Base-by-base conservation (phyloP, 2,113 vertebrate species). In the Percopsis transmontana region DNA sequence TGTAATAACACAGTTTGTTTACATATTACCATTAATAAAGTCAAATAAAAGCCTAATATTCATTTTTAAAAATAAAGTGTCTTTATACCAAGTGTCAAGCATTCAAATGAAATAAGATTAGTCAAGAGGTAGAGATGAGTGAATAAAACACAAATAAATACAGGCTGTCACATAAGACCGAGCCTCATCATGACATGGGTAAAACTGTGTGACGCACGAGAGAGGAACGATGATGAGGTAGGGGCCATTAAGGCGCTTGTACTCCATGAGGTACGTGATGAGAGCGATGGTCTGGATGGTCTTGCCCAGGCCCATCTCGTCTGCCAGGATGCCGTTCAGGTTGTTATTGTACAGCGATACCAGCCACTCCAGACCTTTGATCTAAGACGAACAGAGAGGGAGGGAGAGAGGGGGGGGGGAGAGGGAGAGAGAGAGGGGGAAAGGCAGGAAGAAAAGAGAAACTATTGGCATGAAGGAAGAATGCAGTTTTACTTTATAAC, bases 221-320 rank as follows among this genome's bases (percentile, higher is more conserved):
- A 99, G 95, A 0, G 97, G 97, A 2, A 99, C 97, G 0, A 99
- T 99, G 79, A 99, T 98, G 92, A 99, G 97, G 91, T 96, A 99
- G 71, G 97, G 95, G 16, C 97, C 97, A 0, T 99, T 99, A 85
- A 99, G 96, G 1, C 96, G 92, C 51, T 99, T 99, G 84, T 94
- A 91, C 90, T 99, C 97, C 96, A 99, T 99, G 88, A 99, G 96
- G 94, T 99, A 96, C 0, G 97, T 99, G 90, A 99, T 97, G 64
- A 99, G 93, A 0, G 95, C 97, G 0, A 99, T 99, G 40, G 97
- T 99, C 91, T 99, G 97, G 86, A 99, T 98, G 79, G 97, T 99
- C 79, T 99, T 98, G 1, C 97, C 97, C 90, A 99, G 69, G 0
- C 97, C 97, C 96, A 99, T 99, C 88, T 99, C 97, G 0, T 99